Conservation (phyloP, 2,888 invertebrate species). For the Leptinotarsa tumamoca region DNA sequence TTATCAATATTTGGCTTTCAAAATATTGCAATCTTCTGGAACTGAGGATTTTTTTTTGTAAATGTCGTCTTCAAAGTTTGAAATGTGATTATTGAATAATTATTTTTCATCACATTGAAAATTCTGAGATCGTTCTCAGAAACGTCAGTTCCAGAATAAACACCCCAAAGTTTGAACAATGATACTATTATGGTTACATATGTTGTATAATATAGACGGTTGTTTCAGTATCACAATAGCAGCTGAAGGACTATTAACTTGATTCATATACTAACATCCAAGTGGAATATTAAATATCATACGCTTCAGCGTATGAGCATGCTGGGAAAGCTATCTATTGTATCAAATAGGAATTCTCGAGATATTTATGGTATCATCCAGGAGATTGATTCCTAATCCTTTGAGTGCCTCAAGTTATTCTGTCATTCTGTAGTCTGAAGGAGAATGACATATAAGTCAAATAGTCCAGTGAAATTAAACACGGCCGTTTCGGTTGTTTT, state of each 20-base stretch:
- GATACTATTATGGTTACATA: constrained; percentile 34
- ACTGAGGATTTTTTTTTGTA: too few relatives aligned
- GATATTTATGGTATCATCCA: neutral
- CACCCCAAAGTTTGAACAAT: neutral
- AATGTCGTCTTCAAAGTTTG: too few relatives aligned
- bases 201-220: constrained; percentile 35
- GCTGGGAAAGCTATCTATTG: constrained; percentile 32
- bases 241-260: constrained; percentile 40
- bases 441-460: neutral
- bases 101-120: neutral
- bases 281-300: constrained; percentile 35
- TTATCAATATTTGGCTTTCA: too few relatives aligned
- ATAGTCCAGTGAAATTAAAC: neutral
- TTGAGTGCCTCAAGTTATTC: neutral
- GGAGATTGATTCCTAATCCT: constrained; percentile 2
- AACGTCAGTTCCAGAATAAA: neutral
- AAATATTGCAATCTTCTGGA: too few relatives aligned
- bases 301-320: constrained; percentile 26
- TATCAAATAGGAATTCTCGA: neutral
- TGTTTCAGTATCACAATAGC: constrained; percentile 37
- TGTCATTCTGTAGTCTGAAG: neutral
- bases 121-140: neutral
- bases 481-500: too few relatives aligned
- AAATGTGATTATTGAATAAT: too few relatives aligned
- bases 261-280: constrained; percentile 39